Evolutionary conservation across 2,888 invertebrate species (phyloP).

Genomic region (Elegia similella): DNA sequence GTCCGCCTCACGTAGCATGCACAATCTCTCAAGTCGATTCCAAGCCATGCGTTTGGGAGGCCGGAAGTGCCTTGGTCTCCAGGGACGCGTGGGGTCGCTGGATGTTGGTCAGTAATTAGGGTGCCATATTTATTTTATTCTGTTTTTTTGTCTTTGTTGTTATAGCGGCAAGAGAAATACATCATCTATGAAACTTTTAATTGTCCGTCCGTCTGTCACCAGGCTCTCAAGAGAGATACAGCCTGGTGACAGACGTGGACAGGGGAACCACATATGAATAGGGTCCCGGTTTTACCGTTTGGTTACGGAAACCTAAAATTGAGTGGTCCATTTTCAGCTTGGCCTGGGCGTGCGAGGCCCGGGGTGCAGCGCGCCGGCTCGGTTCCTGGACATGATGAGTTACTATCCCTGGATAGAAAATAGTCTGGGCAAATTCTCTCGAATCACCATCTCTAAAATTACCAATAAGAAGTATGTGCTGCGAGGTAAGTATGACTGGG

Average conservation of each 20-base stretch:
- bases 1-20: constrained; percentile 60
- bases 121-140: no score
- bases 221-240: no score
- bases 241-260: no score
- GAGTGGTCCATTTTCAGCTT: constrained; percentile 34
- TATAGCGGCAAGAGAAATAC: background rate
- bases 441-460: constrained; percentile 54
- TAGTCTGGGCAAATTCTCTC: constrained; percentile 46
- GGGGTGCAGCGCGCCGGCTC: constrained; percentile 60
- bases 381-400: constrained; percentile 61
- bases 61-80: constrained; percentile 52
- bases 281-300: no score
- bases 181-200: no score
- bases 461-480: constrained; percentile 53
- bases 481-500: constrained; percentile 41
- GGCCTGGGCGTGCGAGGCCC: constrained; percentile 60
- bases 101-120: constrained; percentile 49
- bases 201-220: no score
- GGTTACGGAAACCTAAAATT: no score
- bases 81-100: constrained; percentile 65
- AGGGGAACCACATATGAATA: no score
- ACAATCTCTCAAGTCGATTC: constrained; percentile 39
- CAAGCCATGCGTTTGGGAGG: constrained; percentile 57
- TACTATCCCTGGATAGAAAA: constrained; percentile 58
- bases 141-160: background rate